Percentiles rank a stretch among this genome's conserved stretches.
These are phyloP conservation scores for Drosophila merina DNA, from an alignment of 2,888 invertebrate genomes.

Conservation along the genomic window DNA sequence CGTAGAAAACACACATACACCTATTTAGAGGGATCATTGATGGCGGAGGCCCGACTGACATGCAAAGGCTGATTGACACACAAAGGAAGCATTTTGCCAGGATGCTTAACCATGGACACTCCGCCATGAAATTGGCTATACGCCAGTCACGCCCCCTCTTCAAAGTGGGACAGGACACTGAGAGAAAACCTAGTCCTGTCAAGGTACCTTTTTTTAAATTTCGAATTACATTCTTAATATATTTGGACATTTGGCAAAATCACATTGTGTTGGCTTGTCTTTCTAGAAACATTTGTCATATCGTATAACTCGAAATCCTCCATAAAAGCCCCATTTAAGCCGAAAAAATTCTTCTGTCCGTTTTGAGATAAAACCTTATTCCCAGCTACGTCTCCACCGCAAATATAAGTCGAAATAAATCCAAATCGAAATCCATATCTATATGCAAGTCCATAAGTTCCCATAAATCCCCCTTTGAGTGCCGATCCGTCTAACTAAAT, in stretches of 20 bases:
- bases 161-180: background rate
- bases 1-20: background rate
- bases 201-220: background rate
- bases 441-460: too few relatives aligned
- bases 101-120: slow-evolving; percentile 24
- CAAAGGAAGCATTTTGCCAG: slow-evolving; percentile 54
- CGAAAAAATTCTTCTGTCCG: background rate
- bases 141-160: slow-evolving; percentile 2
- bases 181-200: background rate
- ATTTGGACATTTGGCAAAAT: background rate
- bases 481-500: background rate
- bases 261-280: background rate
- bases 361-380: background rate
- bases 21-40: slow-evolving; percentile 9
- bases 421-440: background rate
- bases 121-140: slow-evolving; percentile 2
- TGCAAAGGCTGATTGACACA: slow-evolving; percentile 74
- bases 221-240: background rate
- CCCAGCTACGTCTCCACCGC: background rate
- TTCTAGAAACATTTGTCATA: background rate
- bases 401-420: too few relatives aligned
- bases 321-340: background rate
- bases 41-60: slow-evolving; percentile 53
- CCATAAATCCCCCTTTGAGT: too few relatives aligned
- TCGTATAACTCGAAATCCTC: background rate